Percentiles rank a stretch among this genome's conserved stretches.
These are phyloP conservation scores for Vollenhovia emeryi DNA, from an alignment of 1,140 invertebrate species.

Conservation along the genomic window DNA sequence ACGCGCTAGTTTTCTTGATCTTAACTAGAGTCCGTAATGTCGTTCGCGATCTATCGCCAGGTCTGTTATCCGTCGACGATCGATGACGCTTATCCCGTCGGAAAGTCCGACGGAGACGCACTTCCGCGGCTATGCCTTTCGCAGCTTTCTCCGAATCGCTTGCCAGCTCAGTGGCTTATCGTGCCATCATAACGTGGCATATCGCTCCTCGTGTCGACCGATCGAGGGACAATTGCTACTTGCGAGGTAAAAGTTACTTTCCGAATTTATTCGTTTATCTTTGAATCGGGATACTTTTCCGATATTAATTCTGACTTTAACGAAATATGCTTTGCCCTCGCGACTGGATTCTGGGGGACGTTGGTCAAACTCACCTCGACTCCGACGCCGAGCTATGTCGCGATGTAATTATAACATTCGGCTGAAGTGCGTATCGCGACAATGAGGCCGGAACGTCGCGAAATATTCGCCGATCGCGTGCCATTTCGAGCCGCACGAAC, in stretches of 20 bases:
- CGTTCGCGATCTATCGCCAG: neutral
- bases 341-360: neutral
- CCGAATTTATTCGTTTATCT: neutral
- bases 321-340: neutral
- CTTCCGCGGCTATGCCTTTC: slow-evolving; percentile 37
- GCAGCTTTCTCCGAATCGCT: slow-evolving; percentile 46
- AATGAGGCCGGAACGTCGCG: slow-evolving; percentile 46
- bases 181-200: slow-evolving; percentile 48
- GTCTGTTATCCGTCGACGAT: slow-evolving; percentile 45
- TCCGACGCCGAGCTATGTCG: neutral
- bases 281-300: neutral
- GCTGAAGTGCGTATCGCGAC: slow-evolving; percentile 22
- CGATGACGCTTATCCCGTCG: slow-evolving; percentile 12
- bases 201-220: neutral
- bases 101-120: slow-evolving; percentile 29
- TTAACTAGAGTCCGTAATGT: neutral
- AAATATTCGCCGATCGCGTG: slow-evolving; percentile 78
- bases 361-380: neutral
- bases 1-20: neutral
- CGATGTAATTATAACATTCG: neutral
- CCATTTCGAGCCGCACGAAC: slow-evolving; percentile 74
- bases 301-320: neutral
- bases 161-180: slow-evolving; percentile 37
- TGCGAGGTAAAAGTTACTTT: neutral
- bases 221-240: slow-evolving; percentile 10